Base-by-base conservation (phyloP, 2,888 invertebrate species). In the Drosophila tripunctata region DNA sequence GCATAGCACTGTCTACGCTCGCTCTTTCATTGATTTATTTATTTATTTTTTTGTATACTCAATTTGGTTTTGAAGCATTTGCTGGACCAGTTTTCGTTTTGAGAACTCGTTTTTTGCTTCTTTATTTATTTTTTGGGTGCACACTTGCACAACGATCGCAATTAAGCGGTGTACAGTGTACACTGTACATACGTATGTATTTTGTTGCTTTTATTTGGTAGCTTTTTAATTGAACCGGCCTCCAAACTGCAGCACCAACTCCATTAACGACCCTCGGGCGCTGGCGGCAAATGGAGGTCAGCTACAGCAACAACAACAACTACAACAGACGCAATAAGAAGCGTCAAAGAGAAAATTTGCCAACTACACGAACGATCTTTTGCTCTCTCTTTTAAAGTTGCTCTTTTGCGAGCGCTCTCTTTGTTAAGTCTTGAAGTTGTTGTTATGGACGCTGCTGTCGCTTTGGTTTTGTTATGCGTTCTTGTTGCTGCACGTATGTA, bases 251-350 rank as follows among this genome's bases (percentile, higher is more conserved):
- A 66, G 57, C 73, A 36, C 17, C 54, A 73, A 55, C 47, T 52
- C 27, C 58, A 66, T 60, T 54, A 51, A 44, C 71, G 72, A 72
- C 78, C 72, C 72, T 73, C 72, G 61, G 56, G 62, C 67, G n/a
- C n/a, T n/a, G 45, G 43, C 66, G 45, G n/a, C 54, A 62, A 86
- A 84, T 88, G 74, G 88, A 88, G 82, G 82, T 82, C 88, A 79
- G 47, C 33, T 12, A 14, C 12, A 31, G 24, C 27, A 63, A 48
- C 33, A 31, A 55, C 47, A 57, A 30, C 6, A 61, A 58, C 14
- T 35, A 41, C 14, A 56, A 33, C 57, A 41, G 52, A 65, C 31
- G 67, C 50, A 56, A 35, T 55, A 68, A 81, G 57, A 54, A 65
- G 58, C 77, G 41, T 48, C 54, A 27, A 40, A 66, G 78, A 79